phyloP scores from a whole-genome alignment of 2,113 vertebrate genomes.

The Upupa epops region DNA sequence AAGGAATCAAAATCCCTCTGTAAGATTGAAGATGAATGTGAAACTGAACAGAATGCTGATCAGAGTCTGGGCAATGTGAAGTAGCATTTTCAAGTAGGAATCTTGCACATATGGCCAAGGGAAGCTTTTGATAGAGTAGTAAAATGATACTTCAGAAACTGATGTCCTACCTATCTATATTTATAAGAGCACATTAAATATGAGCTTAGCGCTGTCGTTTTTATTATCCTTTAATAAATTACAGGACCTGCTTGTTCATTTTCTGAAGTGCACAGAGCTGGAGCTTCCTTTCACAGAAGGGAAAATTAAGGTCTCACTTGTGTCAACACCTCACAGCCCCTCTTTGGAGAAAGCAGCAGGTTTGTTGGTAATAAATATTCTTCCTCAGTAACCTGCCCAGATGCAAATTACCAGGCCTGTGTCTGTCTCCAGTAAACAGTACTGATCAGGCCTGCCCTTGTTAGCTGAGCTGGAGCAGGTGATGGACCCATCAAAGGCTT shows the following conservation, averaged over 20 bases:
- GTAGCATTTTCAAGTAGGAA: constrained; percentile 13
- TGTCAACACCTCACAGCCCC: background rate
- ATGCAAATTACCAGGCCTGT: background rate
- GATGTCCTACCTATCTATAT: constrained; percentile 27
- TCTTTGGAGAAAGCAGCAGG: background rate
- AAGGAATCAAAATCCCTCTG: background rate
- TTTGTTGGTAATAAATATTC: background rate
- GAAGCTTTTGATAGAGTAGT: constrained; percentile 27
- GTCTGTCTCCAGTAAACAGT: background rate
- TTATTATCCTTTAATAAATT: background rate
- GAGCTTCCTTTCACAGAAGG: background rate
- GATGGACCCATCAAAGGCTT: background rate
- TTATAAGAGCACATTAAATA: constrained; percentile 11
- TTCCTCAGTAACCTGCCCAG: background rate
- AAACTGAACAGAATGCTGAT: background rate
- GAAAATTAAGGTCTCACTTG: background rate
- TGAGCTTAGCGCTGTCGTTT: background rate
- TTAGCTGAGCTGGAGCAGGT: accelerated
- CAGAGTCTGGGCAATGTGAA: constrained; percentile 14
- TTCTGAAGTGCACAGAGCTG: background rate
- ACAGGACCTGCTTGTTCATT: background rate
- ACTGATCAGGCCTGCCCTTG: background rate
- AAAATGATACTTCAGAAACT: constrained; percentile 6
- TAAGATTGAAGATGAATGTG: background rate
- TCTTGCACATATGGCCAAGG: constrained; percentile 24